A percentile compares a stretch with the other conserved stretches of the same genome.
Conservation (phyloP, 64 coral and sea anemone genomes). For the Stichodactyla mertensii region DNA sequence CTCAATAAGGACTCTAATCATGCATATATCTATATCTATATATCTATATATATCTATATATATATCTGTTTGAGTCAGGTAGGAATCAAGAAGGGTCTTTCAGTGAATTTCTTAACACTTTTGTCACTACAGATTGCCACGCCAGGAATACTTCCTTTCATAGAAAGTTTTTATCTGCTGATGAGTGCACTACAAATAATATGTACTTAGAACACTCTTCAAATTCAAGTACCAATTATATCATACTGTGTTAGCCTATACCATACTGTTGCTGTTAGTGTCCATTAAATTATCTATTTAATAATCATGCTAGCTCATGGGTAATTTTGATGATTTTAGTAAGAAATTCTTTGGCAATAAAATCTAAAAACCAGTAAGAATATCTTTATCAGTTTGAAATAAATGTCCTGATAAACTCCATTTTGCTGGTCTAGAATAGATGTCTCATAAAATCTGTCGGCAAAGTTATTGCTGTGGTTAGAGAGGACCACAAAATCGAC, state of each 20-base stretch:
- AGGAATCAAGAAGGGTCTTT: too few relatives aligned
- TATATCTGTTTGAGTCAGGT: too few relatives aligned
- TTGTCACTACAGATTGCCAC: too few relatives aligned
- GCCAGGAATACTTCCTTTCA: background rate
- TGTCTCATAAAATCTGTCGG: background rate
- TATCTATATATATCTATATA: too few relatives aligned
- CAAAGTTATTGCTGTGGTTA: slow-evolving; percentile 17
- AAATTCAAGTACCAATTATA: background rate
- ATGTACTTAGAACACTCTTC: background rate
- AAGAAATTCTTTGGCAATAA: too few relatives aligned
- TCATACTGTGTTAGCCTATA: background rate
- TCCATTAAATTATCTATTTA: background rate
- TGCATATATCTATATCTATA: too few relatives aligned
- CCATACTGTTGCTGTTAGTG: too few relatives aligned
- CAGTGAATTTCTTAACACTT: too few relatives aligned
- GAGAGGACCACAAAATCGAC: background rate
- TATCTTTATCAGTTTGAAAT: background rate
- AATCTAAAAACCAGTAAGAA: too few relatives aligned
- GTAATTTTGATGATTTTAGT: background rate
- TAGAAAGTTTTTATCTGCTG: background rate
- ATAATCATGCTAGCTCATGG: background rate
- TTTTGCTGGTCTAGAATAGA: background rate
- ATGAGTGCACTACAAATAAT: background rate
- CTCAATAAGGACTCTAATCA: too few relatives aligned
- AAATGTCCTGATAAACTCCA: background rate